Conservation (phyloP, 2,113 vertebrate genomes). For the Orycteropus afer region DNA sequence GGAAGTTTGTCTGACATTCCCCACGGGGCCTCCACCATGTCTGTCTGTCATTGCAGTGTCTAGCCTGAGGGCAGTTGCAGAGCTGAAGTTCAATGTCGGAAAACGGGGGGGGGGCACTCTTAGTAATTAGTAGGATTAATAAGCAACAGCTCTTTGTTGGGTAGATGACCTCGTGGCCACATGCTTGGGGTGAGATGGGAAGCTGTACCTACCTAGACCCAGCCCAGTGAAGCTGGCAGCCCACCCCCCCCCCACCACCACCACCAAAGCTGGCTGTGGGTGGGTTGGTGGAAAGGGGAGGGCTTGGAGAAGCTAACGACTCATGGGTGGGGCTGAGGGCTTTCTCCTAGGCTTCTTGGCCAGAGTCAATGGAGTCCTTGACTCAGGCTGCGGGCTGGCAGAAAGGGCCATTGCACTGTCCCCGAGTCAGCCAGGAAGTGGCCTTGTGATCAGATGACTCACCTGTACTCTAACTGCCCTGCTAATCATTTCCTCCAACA, state of each 20-base stretch:
- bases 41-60: neutral
- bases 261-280: neutral
- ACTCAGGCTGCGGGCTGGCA: slow-evolving; percentile 33
- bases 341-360: neutral
- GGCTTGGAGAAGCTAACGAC: neutral
- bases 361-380: neutral
- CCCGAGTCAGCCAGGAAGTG: slow-evolving; percentile 51
- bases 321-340: neutral
- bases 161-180: neutral
- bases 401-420: neutral
- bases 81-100: neutral
- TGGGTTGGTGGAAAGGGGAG: accelerated
- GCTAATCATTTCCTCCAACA: slow-evolving; percentile 38
- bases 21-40: neutral
- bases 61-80: neutral
- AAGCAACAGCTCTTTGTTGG: neutral
- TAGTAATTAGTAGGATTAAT: neutral
- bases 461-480: slow-evolving; percentile 48
- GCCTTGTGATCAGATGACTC: slow-evolving; percentile 64
- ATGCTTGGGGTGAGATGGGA: neutral
- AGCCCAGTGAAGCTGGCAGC: neutral
- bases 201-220: neutral
- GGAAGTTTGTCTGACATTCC: neutral
- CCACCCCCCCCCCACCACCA: neutral
- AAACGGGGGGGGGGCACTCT: accelerated